phyloP scores from a whole-genome alignment of 2,113 vertebrate genomes.

The Macquaria australasica region DNA sequence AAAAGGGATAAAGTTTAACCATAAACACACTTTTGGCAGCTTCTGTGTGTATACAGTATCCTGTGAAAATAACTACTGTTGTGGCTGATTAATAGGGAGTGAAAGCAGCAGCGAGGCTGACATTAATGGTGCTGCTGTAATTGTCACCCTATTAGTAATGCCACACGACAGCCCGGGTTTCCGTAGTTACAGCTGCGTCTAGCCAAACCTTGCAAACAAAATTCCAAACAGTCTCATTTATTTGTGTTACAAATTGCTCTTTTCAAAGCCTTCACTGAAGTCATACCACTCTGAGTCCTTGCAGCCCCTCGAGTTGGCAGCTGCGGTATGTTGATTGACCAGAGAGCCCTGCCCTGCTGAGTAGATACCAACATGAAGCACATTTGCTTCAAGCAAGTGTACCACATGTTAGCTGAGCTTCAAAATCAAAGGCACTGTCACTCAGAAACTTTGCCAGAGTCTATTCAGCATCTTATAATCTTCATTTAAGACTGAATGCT shows the following conservation, averaged over 20 bases:
- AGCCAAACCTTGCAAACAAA: slow-evolving; percentile 81
- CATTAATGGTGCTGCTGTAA: slow-evolving; percentile 82
- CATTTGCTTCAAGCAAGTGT: slow-evolving; percentile 29
- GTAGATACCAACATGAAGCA: slow-evolving; percentile 56
- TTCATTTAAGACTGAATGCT: slow-evolving; percentile 45
- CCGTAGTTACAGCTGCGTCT: slow-evolving; percentile 80
- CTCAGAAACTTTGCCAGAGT: slow-evolving; percentile 16
- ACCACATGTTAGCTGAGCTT: slow-evolving; percentile 15
- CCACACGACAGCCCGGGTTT: slow-evolving; percentile 80
- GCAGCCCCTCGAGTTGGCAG: slow-evolving; percentile 69
- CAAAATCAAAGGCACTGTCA: slow-evolving; percentile 31
- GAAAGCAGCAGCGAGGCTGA: slow-evolving; percentile 75
- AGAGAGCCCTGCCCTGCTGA: slow-evolving; percentile 61
- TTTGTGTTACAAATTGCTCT: slow-evolving; percentile 83
- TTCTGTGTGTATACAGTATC: slow-evolving; percentile 73
- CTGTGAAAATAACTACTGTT: slow-evolving; percentile 78
- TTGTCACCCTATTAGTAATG: slow-evolving; percentile 86
- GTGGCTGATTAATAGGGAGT: slow-evolving; percentile 79
- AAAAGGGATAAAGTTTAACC: slow-evolving; percentile 73
- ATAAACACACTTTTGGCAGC: slow-evolving; percentile 80
- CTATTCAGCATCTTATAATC: slow-evolving; percentile 7
- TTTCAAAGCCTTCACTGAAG: slow-evolving; percentile 81
- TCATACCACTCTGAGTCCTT: slow-evolving; percentile 68
- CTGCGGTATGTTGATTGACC: slow-evolving; percentile 70
- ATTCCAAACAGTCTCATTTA: slow-evolving; percentile 83